Percentiles rank a stretch among this genome's conserved stretches.
These are phyloP conservation scores for Leucosticte australis DNA, from an alignment of 2,113 vertebrate genomes.

Conservation along the genomic window DNA sequence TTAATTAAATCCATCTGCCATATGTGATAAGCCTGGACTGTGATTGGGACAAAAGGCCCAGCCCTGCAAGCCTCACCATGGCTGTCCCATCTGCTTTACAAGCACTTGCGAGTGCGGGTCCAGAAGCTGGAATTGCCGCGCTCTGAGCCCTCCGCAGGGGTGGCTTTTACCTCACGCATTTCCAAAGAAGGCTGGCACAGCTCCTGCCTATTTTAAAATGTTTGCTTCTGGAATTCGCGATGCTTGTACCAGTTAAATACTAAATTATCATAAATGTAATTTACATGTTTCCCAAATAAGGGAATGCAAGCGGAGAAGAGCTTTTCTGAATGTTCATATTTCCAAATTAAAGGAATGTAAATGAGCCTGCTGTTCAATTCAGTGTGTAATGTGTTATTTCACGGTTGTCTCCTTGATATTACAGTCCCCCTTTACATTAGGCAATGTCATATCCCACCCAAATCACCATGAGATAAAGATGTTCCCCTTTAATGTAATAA, in stretches of 20 bases:
- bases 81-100: neutral
- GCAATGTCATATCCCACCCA: conserved; percentile 42
- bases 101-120: neutral
- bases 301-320: conserved; percentile 18
- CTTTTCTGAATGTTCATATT: conserved; percentile 40
- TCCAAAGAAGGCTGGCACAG: neutral
- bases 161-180: neutral
- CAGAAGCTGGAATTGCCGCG: accelerated
- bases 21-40: neutral
- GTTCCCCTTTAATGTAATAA: conserved; percentile 57
- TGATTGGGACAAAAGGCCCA: neutral
- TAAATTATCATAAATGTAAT: conserved; percentile 60
- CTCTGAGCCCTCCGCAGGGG: neutral
- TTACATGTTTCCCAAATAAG: conserved; percentile 55
- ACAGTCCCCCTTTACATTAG: conserved; percentile 23
- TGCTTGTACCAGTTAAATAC: conserved; percentile 57
- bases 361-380: conserved; percentile 65
- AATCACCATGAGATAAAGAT: conserved; percentile 62
- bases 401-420: conserved; percentile 66
- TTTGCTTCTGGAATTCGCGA: conserved; percentile 43
- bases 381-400: conserved; percentile 62
- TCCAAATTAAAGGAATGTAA: conserved; percentile 66
- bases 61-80: neutral
- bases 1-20: conserved; percentile 31
- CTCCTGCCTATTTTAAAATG: conserved; percentile 14